Base-by-base conservation (phyloP, 1,140 invertebrate genomes). In the Coelopa frigida region DNA sequence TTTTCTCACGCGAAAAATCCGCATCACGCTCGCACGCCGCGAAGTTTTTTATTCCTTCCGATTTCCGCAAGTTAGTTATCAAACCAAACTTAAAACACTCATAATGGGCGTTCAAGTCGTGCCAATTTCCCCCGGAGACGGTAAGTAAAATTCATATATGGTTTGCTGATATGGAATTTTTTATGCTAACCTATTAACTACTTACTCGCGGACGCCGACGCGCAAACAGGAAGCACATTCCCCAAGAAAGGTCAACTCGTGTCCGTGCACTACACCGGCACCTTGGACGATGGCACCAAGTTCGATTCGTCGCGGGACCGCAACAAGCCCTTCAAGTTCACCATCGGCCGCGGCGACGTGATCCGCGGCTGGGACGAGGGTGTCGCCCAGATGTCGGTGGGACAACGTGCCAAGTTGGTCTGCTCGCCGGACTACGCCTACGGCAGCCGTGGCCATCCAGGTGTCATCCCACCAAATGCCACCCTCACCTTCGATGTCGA, bases 351-450 rank as follows among this genome's bases (percentile, higher is more conserved):
- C 62, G 89, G 89, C 52, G 90, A 96, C 72, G 63, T 67, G 33
- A 97, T 97, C 72, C 84, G 84, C 70, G 93, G 93, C 27, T 97
- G 93, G 93, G 93, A 97, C 70, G 83, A 93, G 73, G 93, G 93
- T 57, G 88, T 96, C 40, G 89, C 90, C 49, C 84, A 89, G 84
- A 84, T 96, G 82, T 91, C 87, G 54, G 84, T 95, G 22, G 94
- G 94, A 8, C 83, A 96, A 69, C 78, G 90, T 31, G 91, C 92
- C 33, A 89, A 81, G 68, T 68, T 97, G 56, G 90, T 85, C 36
- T 95, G 93, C 72, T 83, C 85, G 10, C 88, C 94, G 1, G 93
- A 97, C 68, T 92, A 82, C 74, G 92, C 88, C 15, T 96, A 96
- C 62, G 93, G 93, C 18, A 75, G 81, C 46, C 77, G 84, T 55